Evolutionary conservation across 2,113 vertebrate species (phyloP), one percentile per base, ranked within the genome.

Genomic region (Thymallus thymallus): DNA sequence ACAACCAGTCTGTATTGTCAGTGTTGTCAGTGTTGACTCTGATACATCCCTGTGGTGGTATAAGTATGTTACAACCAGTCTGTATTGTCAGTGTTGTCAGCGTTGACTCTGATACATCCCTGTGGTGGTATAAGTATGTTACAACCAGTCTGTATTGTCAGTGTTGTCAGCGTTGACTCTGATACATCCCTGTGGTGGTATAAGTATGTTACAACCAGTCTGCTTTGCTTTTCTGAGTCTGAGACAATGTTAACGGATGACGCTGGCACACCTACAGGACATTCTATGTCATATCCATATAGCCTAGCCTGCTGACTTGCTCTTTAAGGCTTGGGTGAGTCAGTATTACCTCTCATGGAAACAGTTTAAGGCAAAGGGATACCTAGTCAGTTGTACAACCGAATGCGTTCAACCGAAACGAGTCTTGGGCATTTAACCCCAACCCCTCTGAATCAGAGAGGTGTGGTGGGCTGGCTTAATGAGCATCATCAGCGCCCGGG

Each of bases 331-430:
- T 74, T 78, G 79, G 76, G 79, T 67, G 73, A 41, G 73, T 76
- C 55, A 69, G 68, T 81, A 64, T 85, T 71, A 82, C 76, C 81
- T 82, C 81, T 69, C 60, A 35, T 77, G 77, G 18, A 65, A 13
- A 14, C 63, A 4, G 29, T 65, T 20, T 71, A 32, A 76, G 71
- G 65, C 46, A 41, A 41, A 41, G 10, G 0, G 35, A 41, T 41
- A 41, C 35, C 35, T 41, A 41, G 35, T 41, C 35, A 41, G 35
- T 41, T 41, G 9, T 9, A 41, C 35, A 41, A 41, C 35, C 10
- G 35, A 41, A 41, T 41, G 35, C 9, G 10, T 41, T 41, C 35
- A 41, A 10, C 35, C 9, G 2, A 41, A 41, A 41, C 10, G 35
- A 7, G 9, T 41, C 35, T 41, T 41, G 9, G 2, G 26, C 26